These are phyloP conservation scores for Microctenopoma steveboyesi DNA, from an alignment of 2,797 vertebrate genomes.

Conservation along the genomic window DNA sequence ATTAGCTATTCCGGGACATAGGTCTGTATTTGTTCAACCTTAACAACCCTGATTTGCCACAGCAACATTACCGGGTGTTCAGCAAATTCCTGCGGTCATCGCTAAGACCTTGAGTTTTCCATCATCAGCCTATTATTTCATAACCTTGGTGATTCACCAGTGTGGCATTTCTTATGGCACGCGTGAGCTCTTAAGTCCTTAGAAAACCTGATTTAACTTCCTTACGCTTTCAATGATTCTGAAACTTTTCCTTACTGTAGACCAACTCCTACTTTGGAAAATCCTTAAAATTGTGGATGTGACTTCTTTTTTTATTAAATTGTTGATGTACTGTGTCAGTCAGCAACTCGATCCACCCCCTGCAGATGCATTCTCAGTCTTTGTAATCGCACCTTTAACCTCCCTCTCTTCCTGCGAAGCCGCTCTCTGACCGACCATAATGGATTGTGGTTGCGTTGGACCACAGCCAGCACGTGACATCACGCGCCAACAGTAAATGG, in stretches of 20 bases:
- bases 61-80: conserved; percentile 39
- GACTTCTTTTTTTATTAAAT: conserved; percentile 14
- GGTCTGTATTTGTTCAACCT: conserved; percentile 57
- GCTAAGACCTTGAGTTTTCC: conserved; percentile 61
- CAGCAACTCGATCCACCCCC: conserved; percentile 2
- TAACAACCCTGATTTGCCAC: conserved; percentile 51
- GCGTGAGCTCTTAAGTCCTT: conserved; percentile 42
- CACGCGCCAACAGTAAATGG: not conserved
- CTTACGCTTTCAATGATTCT: conserved; percentile 38
- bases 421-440: not conserved
- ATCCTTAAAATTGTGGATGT: conserved; percentile 4
- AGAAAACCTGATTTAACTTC: conserved; percentile 27
- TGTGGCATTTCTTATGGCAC: conserved; percentile 58
- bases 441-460: not conserved
- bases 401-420: not conserved
- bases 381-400: conserved; percentile 19
- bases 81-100: conserved; percentile 51
- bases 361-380: conserved; percentile 6
- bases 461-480: not conserved
- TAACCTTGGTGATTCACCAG: conserved; percentile 61
- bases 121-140: conserved; percentile 62
- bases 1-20: conserved; percentile 59
- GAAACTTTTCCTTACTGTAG: conserved; percentile 8
- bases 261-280: conserved; percentile 10
- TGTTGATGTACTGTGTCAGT: conserved; percentile 13